These are phyloP conservation scores for Anoplolepis gracilipes DNA, from an alignment of 1,140 invertebrate species.

Conservation along the genomic window DNA sequence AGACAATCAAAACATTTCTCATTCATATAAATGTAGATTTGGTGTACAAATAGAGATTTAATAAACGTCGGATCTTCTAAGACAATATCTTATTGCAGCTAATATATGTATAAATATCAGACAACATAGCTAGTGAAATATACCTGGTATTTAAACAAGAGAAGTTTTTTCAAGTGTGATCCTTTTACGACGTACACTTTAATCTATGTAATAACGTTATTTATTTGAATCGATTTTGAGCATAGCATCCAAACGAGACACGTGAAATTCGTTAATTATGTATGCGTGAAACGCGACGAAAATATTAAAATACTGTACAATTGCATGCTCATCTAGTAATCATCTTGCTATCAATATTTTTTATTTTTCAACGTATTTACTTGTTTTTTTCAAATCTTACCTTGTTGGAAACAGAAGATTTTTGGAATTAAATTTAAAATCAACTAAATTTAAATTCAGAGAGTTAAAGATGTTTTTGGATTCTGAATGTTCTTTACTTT, in stretches of 20 bases:
- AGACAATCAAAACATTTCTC: conserved; percentile 1
- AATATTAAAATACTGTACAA: conserved; percentile 29
- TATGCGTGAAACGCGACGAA: neutral
- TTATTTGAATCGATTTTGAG: no score
- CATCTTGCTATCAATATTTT: conserved; percentile 17
- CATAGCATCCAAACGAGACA: no score
- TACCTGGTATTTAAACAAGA: neutral
- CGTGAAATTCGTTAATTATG: conserved; percentile 45
- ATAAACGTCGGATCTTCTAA: neutral
- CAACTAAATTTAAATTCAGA: neutral
- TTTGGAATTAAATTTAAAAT: neutral
- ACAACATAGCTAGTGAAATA: conserved; percentile 6
- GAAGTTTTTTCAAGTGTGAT: neutral
- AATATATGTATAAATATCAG: neutral
- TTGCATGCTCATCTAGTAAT: neutral
- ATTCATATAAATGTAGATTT: neutral
- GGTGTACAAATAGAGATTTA: neutral
- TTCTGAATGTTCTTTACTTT: neutral
- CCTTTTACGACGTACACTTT: conserved; percentile 18
- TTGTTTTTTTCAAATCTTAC: neutral
- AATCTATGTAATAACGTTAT: no score
- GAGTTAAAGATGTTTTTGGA: neutral
- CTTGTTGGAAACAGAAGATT: neutral
- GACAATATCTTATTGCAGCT: neutral
- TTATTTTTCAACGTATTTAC: neutral